Percentiles rank a stretch among this genome's conserved stretches.
phyloP scores from a whole-genome alignment of 2,113 vertebrate genomes.

The Phoenicopterus ruber region DNA sequence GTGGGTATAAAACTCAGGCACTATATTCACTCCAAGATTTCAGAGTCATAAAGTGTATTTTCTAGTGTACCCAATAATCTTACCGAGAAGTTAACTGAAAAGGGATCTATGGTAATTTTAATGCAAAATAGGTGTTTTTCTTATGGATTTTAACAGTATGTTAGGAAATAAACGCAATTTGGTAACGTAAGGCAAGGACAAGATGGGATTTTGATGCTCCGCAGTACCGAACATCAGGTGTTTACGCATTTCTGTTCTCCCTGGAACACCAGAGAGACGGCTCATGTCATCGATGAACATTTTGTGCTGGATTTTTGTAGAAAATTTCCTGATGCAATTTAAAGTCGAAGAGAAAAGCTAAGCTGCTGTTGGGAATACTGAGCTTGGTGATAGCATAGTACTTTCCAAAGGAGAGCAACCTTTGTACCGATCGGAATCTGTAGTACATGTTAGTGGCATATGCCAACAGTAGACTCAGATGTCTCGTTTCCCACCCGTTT shows the following conservation, averaged over 20 bases:
- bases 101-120: neutral
- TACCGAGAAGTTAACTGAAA: neutral
- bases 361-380: neutral
- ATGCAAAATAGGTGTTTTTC: neutral
- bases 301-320: neutral
- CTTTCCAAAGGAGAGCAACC: neutral
- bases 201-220: neutral
- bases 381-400: neutral
- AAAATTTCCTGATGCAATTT: neutral
- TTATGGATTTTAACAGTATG: neutral
- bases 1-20: neutral
- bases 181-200: neutral
- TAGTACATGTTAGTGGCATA: no score
- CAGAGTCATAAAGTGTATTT: neutral
- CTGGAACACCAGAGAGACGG: neutral
- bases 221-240: neutral
- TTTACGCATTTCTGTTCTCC: neutral
- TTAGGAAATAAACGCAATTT: neutral
- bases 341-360: neutral
- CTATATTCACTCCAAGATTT: neutral
- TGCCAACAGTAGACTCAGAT: neutral
- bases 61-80: neutral
- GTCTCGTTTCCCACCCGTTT: neutral
- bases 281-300: neutral
- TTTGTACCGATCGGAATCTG: neutral